Base-by-base conservation (phyloP, 2,113 vertebrate genomes). In the Ciconia boyciana region DNA sequence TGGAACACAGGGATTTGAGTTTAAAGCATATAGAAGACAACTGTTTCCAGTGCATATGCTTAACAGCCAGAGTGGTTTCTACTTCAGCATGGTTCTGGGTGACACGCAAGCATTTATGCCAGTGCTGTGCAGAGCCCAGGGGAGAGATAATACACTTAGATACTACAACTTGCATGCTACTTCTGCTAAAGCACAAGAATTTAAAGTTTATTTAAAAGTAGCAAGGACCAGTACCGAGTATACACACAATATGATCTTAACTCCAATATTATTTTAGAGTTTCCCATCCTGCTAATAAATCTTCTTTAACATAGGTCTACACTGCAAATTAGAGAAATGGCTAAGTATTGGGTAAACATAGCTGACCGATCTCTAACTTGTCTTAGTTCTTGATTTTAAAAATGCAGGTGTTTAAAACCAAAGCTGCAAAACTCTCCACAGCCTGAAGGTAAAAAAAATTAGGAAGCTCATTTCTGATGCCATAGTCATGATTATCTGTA, bases 51-150 rank as follows among this genome's bases (percentile, higher is more conserved):
- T 8, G 28, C 7, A 3, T 17, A 19, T 58, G 34, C 34, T 48
- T 26, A 29, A 31, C 31, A 81, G 17, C 13, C 41, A 36, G 48
- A 72, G 26, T 1, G 1, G n/a, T 32, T 91, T 70, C 20, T 29
- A 4, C 44, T 48, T 7, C 21, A 57, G 34, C 0, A 0, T 10
- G 34, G 31, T 1, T 70, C 36, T 69, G 41, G 51, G 46, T 62
- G 41, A 57, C 60, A 80, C 14, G 16, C 19, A 74, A 91, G 84
- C 41, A n/a, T 21, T 82, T 39, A 46, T 89, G 51, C 64, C 64
- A 54, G 1, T 1, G 31, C 66, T 61, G 39, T 6, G 22, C n/a
- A 39, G 29, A 81, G 54, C 58, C 49, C 13, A 1, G 4, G 58
- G 66, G 15, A 87, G 8, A 22, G 26, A 57, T 19, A 32, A 60